Evolutionary conservation across 2,888 invertebrate genomes (phyloP).

Genomic region (Itoplectis maculator): DNA sequence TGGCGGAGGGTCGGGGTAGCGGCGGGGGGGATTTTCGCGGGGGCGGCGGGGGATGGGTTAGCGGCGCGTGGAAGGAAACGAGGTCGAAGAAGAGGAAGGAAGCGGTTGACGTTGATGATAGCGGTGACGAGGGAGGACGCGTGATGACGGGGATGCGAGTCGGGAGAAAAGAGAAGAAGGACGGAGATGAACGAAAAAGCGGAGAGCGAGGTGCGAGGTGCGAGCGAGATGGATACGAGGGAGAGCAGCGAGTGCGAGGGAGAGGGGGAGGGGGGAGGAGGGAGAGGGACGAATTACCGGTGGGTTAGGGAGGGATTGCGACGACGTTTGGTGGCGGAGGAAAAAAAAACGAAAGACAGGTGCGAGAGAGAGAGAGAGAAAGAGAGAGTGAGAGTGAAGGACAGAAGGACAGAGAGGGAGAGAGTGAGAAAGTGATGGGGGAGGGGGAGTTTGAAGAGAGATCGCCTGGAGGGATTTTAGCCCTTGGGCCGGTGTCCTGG

Average conservation of each 20-base stretch:
- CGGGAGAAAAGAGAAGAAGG: conserved; percentile 5
- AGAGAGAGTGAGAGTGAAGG: background rate
- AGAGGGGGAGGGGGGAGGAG: too few relatives aligned
- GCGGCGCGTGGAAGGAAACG: conserved; percentile 39
- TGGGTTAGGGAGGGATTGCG: conserved; percentile 10
- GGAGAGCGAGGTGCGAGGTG: background rate
- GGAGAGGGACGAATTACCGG: background rate
- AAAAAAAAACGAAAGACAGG: background rate
- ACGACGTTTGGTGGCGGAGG: background rate
- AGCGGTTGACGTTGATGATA: conserved; percentile 19
- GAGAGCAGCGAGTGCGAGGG: background rate
- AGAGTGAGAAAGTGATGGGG: background rate
- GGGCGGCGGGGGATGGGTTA: background rate
- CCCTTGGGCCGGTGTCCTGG: conserved; percentile 64
- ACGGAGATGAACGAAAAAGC: background rate
- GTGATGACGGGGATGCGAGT: conserved; percentile 23
- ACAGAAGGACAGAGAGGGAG: conserved; percentile 12
- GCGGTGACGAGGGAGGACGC: conserved; percentile 31
- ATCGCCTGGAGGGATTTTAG: conserved; percentile 54
- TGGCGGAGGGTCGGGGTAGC: background rate
- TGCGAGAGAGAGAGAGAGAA: conserved; percentile 5
- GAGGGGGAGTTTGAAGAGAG: conserved; percentile 23
- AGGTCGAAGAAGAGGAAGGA: conserved; percentile 30
- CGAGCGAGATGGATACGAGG: background rate
- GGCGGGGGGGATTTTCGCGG: too few relatives aligned